Conservation (phyloP, 2,113 vertebrate genomes). For the Misgurnus mizolepis region DNA sequence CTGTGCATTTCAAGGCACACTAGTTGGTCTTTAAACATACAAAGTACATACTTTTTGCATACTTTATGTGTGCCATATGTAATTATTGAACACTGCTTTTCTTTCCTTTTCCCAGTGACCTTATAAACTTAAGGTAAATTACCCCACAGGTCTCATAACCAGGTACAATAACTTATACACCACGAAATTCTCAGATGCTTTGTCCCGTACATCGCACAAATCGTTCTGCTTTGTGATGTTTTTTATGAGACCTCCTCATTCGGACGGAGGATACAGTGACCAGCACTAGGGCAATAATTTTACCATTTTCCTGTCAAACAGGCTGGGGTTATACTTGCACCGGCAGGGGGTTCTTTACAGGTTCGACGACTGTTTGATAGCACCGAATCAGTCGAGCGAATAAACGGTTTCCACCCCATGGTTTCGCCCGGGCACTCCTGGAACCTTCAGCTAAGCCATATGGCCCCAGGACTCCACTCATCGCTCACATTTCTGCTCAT, state of each 20-base stretch:
- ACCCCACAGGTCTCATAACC: constrained; percentile 2
- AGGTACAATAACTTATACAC: constrained; percentile 18
- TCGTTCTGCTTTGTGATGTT: constrained; percentile 52
- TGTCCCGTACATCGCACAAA: neutral
- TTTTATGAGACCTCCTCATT: constrained; percentile 46
- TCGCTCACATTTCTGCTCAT: constrained; percentile 81
- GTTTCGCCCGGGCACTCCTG: constrained; percentile 62
- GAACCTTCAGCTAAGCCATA: constrained; percentile 71
- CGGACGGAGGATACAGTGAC: constrained; percentile 43
- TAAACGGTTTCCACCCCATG: constrained; percentile 73
- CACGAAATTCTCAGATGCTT: constrained; percentile 19
- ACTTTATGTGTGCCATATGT: too few relatives aligned
- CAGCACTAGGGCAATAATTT: constrained; percentile 48
- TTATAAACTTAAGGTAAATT: constrained; percentile 23
- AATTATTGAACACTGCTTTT: too few relatives aligned
- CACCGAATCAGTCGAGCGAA: constrained; percentile 68
- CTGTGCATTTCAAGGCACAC: too few relatives aligned
- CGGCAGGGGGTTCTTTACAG: constrained; percentile 47
- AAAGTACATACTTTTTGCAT: too few relatives aligned
- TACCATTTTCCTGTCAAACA: constrained; percentile 57
- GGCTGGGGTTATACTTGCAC: constrained; percentile 26
- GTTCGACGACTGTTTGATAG: constrained; percentile 66
- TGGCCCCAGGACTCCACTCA: constrained; percentile 72
- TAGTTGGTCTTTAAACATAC: too few relatives aligned
- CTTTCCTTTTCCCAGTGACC: neutral